Base-by-base conservation (phyloP, 2,113 vertebrate species). In the Phycodurus eques region DNA sequence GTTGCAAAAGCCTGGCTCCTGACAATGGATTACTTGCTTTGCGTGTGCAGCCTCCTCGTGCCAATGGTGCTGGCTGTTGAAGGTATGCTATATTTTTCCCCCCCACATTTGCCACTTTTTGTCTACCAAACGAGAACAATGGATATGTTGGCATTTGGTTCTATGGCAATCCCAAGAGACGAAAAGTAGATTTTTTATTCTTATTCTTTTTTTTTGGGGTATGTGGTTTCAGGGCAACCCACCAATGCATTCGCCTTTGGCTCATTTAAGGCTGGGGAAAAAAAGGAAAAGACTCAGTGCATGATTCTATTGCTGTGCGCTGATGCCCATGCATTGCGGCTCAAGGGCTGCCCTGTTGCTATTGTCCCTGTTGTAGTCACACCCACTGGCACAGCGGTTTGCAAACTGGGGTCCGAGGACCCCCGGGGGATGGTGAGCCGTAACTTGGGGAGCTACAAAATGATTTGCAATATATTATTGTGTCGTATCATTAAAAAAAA, bases 11-110 rank as follows among this genome's bases (percentile, higher is more conserved):
- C 89, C 83, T 80, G 91, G 60, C 90, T 91, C 85, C 87, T 93
- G 92, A 93, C 92, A 86, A 94, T 94, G 93, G 93, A 93, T 92
- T 92, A 91, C 88, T 83, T 91, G 91, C 91, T 93, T 88, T 91
- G 92, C 88, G 56, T 92, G 87, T 94, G 89, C 92, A 93, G 92
- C 91, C 76, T 93, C 76, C 19, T 92, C 67, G 86, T 94, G 54
- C 91, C 92, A 43, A 84, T 68, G 85, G 91, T 92, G 68, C 83
- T 92, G 81, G 92, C 92, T 68, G 92, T 94, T 5, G 93, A 94
- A 91, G 93, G 93, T 93, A 88, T 13, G 87, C 74, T 43, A 0
- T 33, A 44, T 79, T 19, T 39, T 17, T 68, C 27, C 69, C 22
- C 43, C n/a, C n/a, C 9, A 3, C 59, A 9, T 57, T 59, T 3